phyloP scores from a whole-genome alignment of 2,888 invertebrate genomes.

The Rhingia rostrata region DNA sequence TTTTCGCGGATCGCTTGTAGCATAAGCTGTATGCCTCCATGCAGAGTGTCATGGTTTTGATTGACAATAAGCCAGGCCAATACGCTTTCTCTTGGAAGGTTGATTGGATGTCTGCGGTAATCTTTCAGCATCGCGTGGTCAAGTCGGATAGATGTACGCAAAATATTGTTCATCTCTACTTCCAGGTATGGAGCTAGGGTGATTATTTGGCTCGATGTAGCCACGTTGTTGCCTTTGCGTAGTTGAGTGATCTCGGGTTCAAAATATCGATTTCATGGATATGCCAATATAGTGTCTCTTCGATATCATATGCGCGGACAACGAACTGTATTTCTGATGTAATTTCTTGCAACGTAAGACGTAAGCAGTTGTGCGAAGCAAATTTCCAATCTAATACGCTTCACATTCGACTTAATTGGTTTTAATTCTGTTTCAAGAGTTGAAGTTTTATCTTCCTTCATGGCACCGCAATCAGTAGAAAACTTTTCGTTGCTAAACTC shows the following conservation, averaged over 20 bases:
- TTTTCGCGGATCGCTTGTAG: constrained; percentile 30
- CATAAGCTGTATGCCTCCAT: too few relatives aligned
- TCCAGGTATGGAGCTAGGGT: constrained; percentile 23
- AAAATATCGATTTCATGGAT: constrained; percentile 26
- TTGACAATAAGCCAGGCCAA: constrained; percentile 26
- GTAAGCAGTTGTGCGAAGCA: constrained; percentile 23
- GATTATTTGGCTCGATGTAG: constrained; percentile 13
- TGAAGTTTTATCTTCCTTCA: constrained; percentile 7
- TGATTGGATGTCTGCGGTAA: constrained; percentile 16
- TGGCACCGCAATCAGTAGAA: not conserved
- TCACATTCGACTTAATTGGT: constrained; percentile 14
- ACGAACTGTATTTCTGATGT: constrained; percentile 9
- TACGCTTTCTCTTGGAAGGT: constrained; percentile 11
- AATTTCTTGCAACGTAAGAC: constrained; percentile 27
- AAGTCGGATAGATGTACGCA: constrained; percentile 9
- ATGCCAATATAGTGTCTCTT: constrained; percentile 31
- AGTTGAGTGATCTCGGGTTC: constrained; percentile 27
- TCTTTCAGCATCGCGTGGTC: constrained; percentile 12
- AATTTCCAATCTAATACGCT: not conserved
- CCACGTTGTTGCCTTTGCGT: constrained; percentile 16
- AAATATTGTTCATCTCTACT: not conserved
- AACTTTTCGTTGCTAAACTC: not conserved
- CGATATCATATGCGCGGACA: constrained; percentile 21
- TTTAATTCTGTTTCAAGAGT: constrained; percentile 14
- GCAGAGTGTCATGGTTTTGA: too few relatives aligned